Base-by-base conservation (phyloP, 2,113 vertebrate genomes). In the Vanacampus margaritifer region DNA sequence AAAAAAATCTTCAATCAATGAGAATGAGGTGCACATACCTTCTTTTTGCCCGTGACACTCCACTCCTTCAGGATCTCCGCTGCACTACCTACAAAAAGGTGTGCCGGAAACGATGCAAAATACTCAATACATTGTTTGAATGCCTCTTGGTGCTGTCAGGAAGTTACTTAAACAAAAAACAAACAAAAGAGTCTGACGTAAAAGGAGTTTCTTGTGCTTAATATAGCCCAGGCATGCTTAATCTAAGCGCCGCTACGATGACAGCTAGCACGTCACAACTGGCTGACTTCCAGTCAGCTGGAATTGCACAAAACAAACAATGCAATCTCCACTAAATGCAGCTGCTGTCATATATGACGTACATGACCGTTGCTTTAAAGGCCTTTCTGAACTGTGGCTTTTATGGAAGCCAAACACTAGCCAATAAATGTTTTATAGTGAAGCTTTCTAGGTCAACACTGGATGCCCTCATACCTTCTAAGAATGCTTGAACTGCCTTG, bases 21-120 rank as follows among this genome's bases (percentile, higher is more conserved):
- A 24, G 26, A 28, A 16, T 7, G 26, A 57, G 26, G 26, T 32
- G 16, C 9, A 19, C 39, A 61, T 89, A 96, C 95, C 94, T 98
- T 98, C 89, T 97, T 98, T 84, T 98, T 98, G 72, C 95, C 95
- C 0, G 95, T 95, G 41, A 97, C 92, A 64, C 93, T 97, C 96
- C 96, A 98, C 81, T 98, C 95, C 83, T 98, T 98, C 82, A 98
- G 88, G 51, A 98, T 95, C 79, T 98, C 96, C 13, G 87, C 89
- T 63, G 95, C 96, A 39, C 93, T 96, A 14, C 96, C 96, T 98
- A 26, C 26, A 69, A 16, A 43, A 41, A n/a, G 1, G 60, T 6
- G 64, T 0, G 73, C 76, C 82, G 0, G 46, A 68, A 72, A 78
- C 66, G 79, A 46, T 37, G 32, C 39, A 24, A 26, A 24, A 26